phyloP scores from a whole-genome alignment of 1,140 invertebrate genomes.

The Papilio helenus region DNA sequence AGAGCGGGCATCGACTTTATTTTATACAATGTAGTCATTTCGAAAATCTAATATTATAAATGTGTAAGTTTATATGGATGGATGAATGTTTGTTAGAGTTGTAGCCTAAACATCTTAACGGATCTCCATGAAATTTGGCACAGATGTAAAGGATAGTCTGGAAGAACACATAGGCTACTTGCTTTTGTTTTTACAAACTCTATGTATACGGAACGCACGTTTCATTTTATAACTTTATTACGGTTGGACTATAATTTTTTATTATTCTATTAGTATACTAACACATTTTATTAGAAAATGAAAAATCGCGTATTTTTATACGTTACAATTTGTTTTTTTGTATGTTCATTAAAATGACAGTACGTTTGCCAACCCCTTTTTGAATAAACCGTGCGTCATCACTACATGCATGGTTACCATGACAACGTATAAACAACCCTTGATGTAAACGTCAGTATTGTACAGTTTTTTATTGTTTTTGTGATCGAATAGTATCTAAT shows the following conservation, averaged over 20 bases:
- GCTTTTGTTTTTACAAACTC: too few relatives aligned
- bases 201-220: not conserved
- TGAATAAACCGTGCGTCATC: not conserved
- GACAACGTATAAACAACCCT: slow-evolving; percentile 15
- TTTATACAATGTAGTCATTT: too few relatives aligned
- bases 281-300: not conserved
- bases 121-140: too few relatives aligned
- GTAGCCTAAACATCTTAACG: too few relatives aligned
- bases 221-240: not conserved
- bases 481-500: not conserved
- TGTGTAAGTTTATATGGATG: too few relatives aligned
- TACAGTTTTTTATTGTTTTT: slow-evolving; percentile 6
- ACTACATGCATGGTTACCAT: not conserved
- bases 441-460: not conserved
- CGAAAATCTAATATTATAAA: too few relatives aligned
- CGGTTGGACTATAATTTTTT: not conserved
- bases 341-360: too few relatives aligned
- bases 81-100: too few relatives aligned
- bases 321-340: too few relatives aligned
- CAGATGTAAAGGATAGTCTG: too few relatives aligned
- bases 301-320: not conserved
- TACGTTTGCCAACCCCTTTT: not conserved
- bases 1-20: too few relatives aligned
- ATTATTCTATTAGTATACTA: not conserved
- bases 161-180: too few relatives aligned